These are phyloP conservation scores for Orius insidiosus DNA, from an alignment of 1,140 invertebrate genomes.

Conservation along the genomic window DNA sequence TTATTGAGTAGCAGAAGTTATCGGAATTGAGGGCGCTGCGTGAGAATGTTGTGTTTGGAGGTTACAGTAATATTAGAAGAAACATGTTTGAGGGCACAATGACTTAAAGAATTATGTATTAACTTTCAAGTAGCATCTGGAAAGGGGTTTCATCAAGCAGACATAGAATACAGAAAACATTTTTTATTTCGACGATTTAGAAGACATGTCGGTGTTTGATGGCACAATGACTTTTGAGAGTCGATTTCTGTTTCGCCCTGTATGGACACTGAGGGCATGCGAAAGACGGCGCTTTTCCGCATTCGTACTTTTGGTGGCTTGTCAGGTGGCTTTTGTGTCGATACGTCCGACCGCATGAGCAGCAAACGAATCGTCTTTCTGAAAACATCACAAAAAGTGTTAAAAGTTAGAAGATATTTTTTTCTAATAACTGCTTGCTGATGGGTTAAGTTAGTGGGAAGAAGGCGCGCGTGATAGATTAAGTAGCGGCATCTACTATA, in stretches of 20 bases:
- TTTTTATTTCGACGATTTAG: not conserved
- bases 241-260: slow-evolving; percentile 24
- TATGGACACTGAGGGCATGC: slow-evolving; percentile 26
- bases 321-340: slow-evolving; percentile 20
- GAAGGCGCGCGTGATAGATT: too few relatives aligned
- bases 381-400: slow-evolving; percentile 1
- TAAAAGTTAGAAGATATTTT: too few relatives aligned
- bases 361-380: slow-evolving; percentile 27
- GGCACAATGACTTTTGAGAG: slow-evolving; percentile 26
- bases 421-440: too few relatives aligned
- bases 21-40: too few relatives aligned
- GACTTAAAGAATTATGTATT: too few relatives aligned
- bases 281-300: slow-evolving; percentile 26
- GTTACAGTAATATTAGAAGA: too few relatives aligned
- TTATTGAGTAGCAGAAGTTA: too few relatives aligned
- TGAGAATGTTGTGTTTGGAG: too few relatives aligned
- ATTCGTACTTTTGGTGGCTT: slow-evolving; percentile 28
- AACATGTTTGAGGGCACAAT: too few relatives aligned
- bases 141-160: not conserved
- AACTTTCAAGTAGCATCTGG: too few relatives aligned
- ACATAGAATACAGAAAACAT: not conserved
- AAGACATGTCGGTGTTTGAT: slow-evolving; percentile 31
- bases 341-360: slow-evolving; percentile 19
- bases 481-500: too few relatives aligned
- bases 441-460: too few relatives aligned